Conservation (phyloP, 2,113 vertebrate genomes). For the Pagrus major region DNA sequence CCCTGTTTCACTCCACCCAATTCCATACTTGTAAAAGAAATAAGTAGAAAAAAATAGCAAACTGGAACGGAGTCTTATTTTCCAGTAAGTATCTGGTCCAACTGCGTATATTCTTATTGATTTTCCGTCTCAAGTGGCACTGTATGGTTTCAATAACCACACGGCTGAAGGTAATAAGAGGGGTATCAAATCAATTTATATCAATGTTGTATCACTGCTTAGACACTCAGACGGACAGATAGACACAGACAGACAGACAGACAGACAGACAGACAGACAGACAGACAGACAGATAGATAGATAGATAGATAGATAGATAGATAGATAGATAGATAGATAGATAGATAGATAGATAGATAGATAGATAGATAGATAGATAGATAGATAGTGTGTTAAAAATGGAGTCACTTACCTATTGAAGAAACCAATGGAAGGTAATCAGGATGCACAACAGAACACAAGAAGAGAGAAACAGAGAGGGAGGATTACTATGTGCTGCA, state of each 20-base stretch:
- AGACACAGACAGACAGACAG: not conserved
- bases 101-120: not conserved
- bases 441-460: slow-evolving; percentile 20
- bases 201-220: not conserved
- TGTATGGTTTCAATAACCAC: not conserved
- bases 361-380: not conserved
- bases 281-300: not conserved
- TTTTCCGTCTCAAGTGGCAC: not conserved
- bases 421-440: slow-evolving; percentile 12
- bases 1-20: not conserved
- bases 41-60: not conserved
- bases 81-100: not conserved
- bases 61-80: not conserved
- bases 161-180: not conserved
- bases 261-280: not conserved
- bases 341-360: not conserved
- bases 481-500: not conserved
- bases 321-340: not conserved
- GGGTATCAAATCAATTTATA: not conserved
- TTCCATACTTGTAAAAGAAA: not conserved
- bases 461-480: slow-evolving; percentile 20
- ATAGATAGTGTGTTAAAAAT: not conserved
- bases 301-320: not conserved
- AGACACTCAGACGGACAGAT: not conserved
- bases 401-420: slow-evolving; percentile 56